A percentile compares a stretch with the other conserved stretches of the same genome.
Conservation (phyloP, 2,888 invertebrate species). For the Metallyticus violacea region DNA sequence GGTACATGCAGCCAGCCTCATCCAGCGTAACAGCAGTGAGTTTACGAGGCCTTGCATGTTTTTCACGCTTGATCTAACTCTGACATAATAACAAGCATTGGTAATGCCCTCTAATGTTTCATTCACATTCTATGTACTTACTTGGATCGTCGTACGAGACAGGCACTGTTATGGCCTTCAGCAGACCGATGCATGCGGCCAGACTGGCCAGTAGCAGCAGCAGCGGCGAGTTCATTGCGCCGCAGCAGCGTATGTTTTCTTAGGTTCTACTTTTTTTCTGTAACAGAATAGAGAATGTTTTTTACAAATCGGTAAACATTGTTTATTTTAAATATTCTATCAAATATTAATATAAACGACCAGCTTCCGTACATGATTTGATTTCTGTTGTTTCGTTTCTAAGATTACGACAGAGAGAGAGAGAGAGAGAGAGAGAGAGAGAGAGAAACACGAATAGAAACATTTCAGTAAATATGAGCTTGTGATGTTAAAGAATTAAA, state of each 20-base stretch:
- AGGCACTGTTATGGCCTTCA: background rate
- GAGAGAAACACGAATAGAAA: no score
- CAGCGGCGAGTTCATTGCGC: background rate
- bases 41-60: background rate
- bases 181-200: background rate
- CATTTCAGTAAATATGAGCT: no score
- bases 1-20: background rate
- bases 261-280: background rate
- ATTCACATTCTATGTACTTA: background rate
- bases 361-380: no score
- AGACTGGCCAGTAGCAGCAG: background rate
- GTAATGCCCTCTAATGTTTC: background rate
- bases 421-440: no score
- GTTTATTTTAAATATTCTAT: no score
- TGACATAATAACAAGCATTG: background rate
- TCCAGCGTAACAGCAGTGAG: background rate
- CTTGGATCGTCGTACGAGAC: constrained; percentile 8
- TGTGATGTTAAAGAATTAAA: no score
- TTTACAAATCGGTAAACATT: no score
- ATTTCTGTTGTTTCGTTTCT: no score
- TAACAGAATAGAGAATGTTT: background rate
- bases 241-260: background rate
- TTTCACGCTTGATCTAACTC: background rate
- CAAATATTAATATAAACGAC: no score
- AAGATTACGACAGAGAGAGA: no score